These are phyloP conservation scores for Antigone vipio DNA, from an alignment of 2,113 vertebrate species.

Conservation along the genomic window DNA sequence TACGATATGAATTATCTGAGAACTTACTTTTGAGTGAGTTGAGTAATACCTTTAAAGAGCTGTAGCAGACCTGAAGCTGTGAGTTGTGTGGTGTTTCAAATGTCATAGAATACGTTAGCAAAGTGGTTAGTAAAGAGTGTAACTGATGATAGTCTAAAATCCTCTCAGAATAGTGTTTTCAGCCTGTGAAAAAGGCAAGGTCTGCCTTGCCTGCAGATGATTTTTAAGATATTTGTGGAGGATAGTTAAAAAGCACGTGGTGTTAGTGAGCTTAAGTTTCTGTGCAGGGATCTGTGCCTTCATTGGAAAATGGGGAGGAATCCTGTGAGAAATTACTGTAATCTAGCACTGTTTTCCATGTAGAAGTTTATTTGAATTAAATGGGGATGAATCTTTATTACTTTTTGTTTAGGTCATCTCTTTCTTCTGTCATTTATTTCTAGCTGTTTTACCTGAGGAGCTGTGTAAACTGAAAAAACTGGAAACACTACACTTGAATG, in stretches of 20 bases:
- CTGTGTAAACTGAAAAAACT: conserved; percentile 93
- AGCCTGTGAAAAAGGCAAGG: not conserved
- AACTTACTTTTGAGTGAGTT: not conserved
- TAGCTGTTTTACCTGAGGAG: conserved; percentile 84
- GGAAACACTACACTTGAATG: conserved; percentile 87
- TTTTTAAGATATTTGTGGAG: not conserved
- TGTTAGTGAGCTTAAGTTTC: not conserved
- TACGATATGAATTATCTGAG: not conserved
- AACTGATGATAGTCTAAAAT: not conserved
- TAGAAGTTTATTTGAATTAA: not conserved
- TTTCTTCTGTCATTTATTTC: conserved; percentile 23
- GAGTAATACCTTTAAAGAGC: not conserved
- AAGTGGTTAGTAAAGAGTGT: not conserved
- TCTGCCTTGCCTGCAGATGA: not conserved
- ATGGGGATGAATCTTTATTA: not conserved
- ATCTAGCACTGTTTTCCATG: not conserved
- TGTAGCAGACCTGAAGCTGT: not conserved
- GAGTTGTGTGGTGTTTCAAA: not conserved
- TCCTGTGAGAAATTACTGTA: not conserved
- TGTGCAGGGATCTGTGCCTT: not conserved
- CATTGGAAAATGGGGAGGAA: not conserved
- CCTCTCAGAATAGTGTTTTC: not conserved
- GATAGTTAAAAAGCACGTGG: not conserved
- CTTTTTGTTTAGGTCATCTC: not conserved
- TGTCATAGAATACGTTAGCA: not conserved